phyloP scores from a whole-genome alignment of 2,888 invertebrate species.

The Micoletzkya japonica region DNA sequence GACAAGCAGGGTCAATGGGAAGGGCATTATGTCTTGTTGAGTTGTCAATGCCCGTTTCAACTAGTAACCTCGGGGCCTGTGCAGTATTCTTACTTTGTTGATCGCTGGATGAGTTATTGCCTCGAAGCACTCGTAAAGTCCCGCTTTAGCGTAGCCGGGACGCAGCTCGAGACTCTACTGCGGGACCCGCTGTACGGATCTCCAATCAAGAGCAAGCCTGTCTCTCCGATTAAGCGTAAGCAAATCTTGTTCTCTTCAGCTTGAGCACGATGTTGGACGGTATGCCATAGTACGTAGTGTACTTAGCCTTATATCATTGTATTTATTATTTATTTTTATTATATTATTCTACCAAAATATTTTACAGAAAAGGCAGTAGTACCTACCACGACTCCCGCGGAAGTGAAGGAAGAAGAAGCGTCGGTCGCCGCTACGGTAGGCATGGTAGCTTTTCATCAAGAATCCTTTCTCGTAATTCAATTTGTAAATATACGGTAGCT shows the following conservation, averaged over 20 bases:
- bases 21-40: no score
- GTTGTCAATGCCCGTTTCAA: no score
- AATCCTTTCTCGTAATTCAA: no score
- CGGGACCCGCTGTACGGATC: constrained; percentile 22
- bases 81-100: neutral
- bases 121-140: neutral
- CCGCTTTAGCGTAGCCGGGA: constrained; percentile 1
- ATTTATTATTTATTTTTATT: no score
- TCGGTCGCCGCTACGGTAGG: no score
- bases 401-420: constrained; percentile 17
- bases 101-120: neutral
- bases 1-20: no score
- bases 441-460: no score
- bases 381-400: neutral
- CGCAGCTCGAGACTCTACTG: constrained; percentile 13
- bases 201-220: constrained; percentile 13
- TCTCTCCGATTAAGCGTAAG: constrained; percentile 14
- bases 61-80: no score
- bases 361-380: neutral
- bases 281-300: no score
- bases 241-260: neutral
- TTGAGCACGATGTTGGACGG: neutral
- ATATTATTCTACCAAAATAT: no score
- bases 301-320: no score
- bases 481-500: no score